Evolutionary conservation across 2,888 invertebrate species (phyloP), one percentile per base, ranked within the genome.

Genomic region (Mimumesa dahlbomi): DNA sequence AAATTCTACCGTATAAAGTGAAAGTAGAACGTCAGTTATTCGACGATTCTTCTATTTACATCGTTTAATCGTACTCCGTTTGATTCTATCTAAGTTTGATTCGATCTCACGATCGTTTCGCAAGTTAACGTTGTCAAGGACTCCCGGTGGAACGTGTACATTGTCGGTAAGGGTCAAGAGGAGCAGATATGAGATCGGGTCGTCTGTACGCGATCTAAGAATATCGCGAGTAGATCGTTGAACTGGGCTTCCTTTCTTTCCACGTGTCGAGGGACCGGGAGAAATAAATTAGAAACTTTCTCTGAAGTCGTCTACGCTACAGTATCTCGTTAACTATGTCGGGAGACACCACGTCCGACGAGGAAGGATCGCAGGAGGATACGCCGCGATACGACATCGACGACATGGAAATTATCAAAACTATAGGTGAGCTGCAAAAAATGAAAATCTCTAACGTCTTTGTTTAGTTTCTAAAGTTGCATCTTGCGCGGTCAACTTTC

Each of bases 381-480:
- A 70, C 79, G 3, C 82, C 79, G 57, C 77, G 80, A 18, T 93
- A 93, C 84, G 92, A 93, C 85, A 90, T 96, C 81, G 95, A 96
- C 77, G 95, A 96, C 88, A 93, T 95, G 84, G 95, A 96, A 89
- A 95, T 96, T 82, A 93, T 96, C 81, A 96, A 96, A 91, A 96
- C 96, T 66, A 95, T 96, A 72, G 96, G 96, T 96, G 88, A 94
- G 95, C 52, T 16, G n/a, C n/a, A n/a, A n/a, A n/a, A n/a, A n/a
- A n/a, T n/a, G n/a, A n/a, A n/a, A n/a, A n/a, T n/a, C n/a, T n/a
- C n/a, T n/a, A n/a, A n/a, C n/a, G n/a, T n/a, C n/a, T n/a, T n/a
- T n/a, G n/a, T n/a, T n/a, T n/a, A n/a, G n/a, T n/a, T n/a, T n/a
- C n/a, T n/a, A n/a, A n/a, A n/a, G n/a, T n/a, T n/a, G n/a, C n/a